Conservation (phyloP, 2,888 invertebrate genomes). For the Galerucella calmariensis region DNA sequence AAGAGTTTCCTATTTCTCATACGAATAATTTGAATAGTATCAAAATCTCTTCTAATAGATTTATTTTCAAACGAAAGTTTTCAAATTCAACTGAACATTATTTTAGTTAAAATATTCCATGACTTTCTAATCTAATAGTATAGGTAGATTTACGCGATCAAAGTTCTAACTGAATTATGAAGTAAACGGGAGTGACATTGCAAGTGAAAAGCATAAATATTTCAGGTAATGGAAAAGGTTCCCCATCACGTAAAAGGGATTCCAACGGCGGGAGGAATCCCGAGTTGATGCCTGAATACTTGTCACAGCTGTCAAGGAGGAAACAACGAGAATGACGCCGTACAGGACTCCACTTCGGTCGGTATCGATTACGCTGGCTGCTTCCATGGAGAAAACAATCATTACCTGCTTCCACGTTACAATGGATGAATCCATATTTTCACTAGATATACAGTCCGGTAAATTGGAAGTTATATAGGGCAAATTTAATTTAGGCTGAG, state of each 20-base stretch:
- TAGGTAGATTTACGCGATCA: slow-evolving; percentile 20
- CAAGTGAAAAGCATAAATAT: slow-evolving; percentile 52
- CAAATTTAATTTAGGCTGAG: neutral
- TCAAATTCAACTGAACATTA: neutral
- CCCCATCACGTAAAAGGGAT: slow-evolving; percentile 44
- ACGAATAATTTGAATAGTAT: too few relatives aligned
- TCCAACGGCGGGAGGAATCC: slow-evolving; percentile 37
- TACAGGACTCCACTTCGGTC: slow-evolving; percentile 36
- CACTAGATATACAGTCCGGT: slow-evolving; percentile 10
- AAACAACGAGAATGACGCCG: slow-evolving; percentile 36
- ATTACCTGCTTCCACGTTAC: slow-evolving; percentile 39
- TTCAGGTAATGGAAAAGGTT: slow-evolving; percentile 51
- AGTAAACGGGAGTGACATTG: slow-evolving; percentile 44
- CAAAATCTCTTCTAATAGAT: neutral
- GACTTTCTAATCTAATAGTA: slow-evolving; percentile 6
- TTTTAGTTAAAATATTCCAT: slow-evolving; percentile 3
- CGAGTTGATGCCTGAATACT: slow-evolving; percentile 47
- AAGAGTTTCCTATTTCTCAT: too few relatives aligned
- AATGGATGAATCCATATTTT: slow-evolving; percentile 29
- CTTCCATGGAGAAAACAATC: slow-evolving; percentile 43
- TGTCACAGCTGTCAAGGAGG: slow-evolving; percentile 49
- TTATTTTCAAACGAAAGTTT: neutral
- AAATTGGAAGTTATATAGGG: neutral
- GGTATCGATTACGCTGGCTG: slow-evolving; percentile 41
- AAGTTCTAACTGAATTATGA: slow-evolving; percentile 42